Evolutionary conservation across 2,113 vertebrate species (phyloP).

Genomic region (Loxodonta africana): DNA sequence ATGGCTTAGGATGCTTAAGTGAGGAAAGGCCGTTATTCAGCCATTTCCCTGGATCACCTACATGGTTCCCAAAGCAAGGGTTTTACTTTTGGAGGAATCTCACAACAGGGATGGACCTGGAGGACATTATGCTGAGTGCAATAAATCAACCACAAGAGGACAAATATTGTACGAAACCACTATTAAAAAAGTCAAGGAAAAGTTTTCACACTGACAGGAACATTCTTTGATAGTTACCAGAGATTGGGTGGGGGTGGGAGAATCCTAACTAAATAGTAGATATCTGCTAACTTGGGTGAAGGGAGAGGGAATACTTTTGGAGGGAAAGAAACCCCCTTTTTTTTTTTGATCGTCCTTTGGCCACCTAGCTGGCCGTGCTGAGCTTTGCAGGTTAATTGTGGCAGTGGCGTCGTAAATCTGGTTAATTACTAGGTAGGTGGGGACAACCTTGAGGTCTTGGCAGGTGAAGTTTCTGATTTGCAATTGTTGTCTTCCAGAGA

Average conservation of each 20-base stretch:
- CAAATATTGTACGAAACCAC: too few relatives aligned
- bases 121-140: too few relatives aligned
- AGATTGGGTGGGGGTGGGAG: too few relatives aligned
- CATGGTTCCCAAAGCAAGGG: neutral
- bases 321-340: too few relatives aligned
- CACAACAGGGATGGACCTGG: too few relatives aligned
- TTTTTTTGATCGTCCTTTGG: rapidly evolving
- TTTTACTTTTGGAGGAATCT: neutral
- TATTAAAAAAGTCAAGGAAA: too few relatives aligned
- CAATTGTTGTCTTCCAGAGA: constrained; percentile 91
- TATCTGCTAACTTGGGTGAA: too few relatives aligned
- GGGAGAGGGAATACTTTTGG: neutral
- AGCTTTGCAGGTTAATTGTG: neutral
- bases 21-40: neutral
- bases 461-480: constrained; percentile 52
- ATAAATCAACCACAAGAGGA: too few relatives aligned
- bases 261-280: too few relatives aligned
- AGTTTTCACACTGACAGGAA: too few relatives aligned
- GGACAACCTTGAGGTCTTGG: neutral
- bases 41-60: neutral
- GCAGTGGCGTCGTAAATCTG: neutral
- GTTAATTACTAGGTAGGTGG: neutral
- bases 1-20: rapidly evolving
- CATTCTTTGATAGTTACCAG: too few relatives aligned
- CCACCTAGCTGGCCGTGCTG: too few relatives aligned